These are phyloP conservation scores for Myocastor coypus DNA, from an alignment of 2,113 vertebrate genomes.

Conservation along the genomic window DNA sequence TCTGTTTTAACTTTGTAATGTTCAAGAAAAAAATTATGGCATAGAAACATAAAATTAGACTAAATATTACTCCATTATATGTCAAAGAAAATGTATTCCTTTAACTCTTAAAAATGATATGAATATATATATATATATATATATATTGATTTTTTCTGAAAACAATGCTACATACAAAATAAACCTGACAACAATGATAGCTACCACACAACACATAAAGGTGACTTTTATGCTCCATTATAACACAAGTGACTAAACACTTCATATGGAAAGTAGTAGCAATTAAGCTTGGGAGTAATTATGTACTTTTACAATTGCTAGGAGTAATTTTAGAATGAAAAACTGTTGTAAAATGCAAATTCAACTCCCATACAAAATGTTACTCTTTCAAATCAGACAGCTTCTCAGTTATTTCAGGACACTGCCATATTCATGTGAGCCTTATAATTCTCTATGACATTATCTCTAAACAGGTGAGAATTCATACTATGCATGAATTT, in stretches of 20 bases:
- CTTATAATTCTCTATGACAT: background rate
- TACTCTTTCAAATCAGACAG: constrained; percentile 54
- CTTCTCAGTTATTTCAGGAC: constrained; percentile 55
- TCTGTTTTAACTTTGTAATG: constrained; percentile 4
- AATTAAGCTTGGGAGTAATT: constrained; percentile 70
- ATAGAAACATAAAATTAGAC: constrained; percentile 33
- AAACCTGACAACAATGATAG: background rate
- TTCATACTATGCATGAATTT: background rate
- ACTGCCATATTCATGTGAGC: background rate
- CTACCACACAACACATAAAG: constrained; percentile 15
- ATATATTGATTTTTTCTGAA: background rate
- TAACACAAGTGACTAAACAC: constrained; percentile 44
- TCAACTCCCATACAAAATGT: constrained; percentile 66
- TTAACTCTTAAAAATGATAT: constrained; percentile 23
- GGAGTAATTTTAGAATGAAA: constrained; percentile 75
- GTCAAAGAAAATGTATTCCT: constrained; percentile 56
- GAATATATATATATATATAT: too few species aligned
- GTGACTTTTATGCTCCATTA: constrained; percentile 56
- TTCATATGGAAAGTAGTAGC: constrained; percentile 47
- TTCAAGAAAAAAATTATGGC: background rate
- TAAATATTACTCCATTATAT: background rate
- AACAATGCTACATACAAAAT: background rate
- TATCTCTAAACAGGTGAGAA: constrained; percentile 52
- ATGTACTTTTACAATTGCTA: constrained; percentile 68
- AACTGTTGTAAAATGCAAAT: constrained; percentile 75